Conservation (phyloP, 2,113 vertebrate species). For the Orcinus orca region DNA sequence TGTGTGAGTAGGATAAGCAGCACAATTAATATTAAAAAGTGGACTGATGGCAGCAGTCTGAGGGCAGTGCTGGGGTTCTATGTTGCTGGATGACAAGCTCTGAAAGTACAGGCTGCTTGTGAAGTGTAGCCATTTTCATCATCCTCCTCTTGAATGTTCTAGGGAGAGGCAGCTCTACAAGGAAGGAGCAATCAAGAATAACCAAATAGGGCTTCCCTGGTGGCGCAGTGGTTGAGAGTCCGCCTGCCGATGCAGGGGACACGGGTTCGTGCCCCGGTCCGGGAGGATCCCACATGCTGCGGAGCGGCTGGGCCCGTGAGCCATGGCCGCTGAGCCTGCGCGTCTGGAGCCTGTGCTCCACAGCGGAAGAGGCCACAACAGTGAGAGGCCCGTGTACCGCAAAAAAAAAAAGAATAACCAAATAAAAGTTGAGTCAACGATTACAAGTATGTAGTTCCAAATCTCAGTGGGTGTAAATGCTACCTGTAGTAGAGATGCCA, state of each 20-base stretch:
- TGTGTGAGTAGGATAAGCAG: background rate
- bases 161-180: background rate
- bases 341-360: too few relatives aligned
- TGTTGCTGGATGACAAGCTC: background rate
- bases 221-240: too few relatives aligned
- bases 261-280: too few relatives aligned
- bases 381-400: too few relatives aligned
- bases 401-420: background rate
- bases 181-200: background rate
- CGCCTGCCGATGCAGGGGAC: too few relatives aligned
- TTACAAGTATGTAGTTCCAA: background rate
- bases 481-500: background rate
- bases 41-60: background rate
- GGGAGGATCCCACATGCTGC: too few relatives aligned
- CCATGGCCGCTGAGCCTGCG: too few relatives aligned
- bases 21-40: background rate
- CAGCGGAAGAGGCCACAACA: too few relatives aligned
- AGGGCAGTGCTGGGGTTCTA: background rate
- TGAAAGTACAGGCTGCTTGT: background rate
- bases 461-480: background rate
- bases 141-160: background rate
- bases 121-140: background rate
- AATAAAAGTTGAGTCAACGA: slow-evolving; percentile 28
- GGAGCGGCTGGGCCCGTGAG: too few relatives aligned
- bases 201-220: background rate